Evolutionary conservation across 2,797 vertebrate species (phyloP), one percentile per base, ranked within the genome.

Genomic region (Australoheros facetus): DNA sequence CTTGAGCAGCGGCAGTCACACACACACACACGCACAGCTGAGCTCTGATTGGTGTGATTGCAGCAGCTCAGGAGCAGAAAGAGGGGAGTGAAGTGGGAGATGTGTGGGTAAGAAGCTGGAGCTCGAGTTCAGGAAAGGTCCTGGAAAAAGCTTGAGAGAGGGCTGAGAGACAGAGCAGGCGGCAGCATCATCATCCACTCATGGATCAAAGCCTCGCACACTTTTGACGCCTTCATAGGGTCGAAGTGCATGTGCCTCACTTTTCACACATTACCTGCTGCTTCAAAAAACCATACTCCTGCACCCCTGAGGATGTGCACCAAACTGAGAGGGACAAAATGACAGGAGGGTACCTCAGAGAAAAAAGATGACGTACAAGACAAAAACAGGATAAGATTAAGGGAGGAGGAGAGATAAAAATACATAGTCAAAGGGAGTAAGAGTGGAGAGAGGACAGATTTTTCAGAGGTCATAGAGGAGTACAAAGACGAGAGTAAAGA

Each of bases 31-130:
- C 37, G 3, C 37, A 37, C 37, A 82, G 89, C 80, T 64, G 81
- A 86, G 79, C 78, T 85, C 71, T 83, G 89, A 89, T 91, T 86
- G 86, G 83, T 89, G 91, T 79, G 88, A 90, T 83, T 73, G 84
- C 66, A 82, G 83, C 71, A 48, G 85, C 80, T 78, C 57, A 26
- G 71, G 73, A 83, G 78, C 79, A 19, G 71, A 73, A 73, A 77
- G 80, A 60, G 17, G 11, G 75, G 73, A 70, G 55, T 60, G 11
- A 71, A 59, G 70, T 76, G 73, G 73, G 74, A 72, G 72, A 85
- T 62, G 76, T 69, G 73, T 51, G 66, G 60, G 66, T 75, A 56
- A 56, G 48, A 75, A 73, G 71, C 62, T 45, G 7, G 12, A 75
- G 51, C 55, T 19, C 0, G 16, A 85, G 51, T 17, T 58, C 32